Base-by-base conservation (phyloP, 1,140 invertebrate species). In the Lanistes nyassanus region DNA sequence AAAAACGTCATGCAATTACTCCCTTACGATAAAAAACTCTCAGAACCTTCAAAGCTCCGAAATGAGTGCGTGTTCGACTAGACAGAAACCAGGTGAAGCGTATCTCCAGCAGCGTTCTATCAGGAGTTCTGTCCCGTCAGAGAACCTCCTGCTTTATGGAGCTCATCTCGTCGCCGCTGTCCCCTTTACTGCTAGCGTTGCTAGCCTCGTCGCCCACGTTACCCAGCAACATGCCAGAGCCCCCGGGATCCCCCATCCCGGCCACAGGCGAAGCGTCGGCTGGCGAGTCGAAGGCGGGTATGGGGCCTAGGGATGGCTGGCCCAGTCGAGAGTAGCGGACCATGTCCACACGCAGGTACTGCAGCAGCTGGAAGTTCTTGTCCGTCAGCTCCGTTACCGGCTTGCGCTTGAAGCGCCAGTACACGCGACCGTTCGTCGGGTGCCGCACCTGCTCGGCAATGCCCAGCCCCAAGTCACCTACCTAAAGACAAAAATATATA, bases 371-470 rank as follows among this genome's bases (percentile, higher is more conserved):
- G 36, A 76, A 71, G 39, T 79, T 75, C 56, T 79, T 76, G 16
- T 82, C 77, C 26, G 47, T 37, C 21, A 82, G 58, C 21, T 82
- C 71, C 16, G 29, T 67, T 42, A 77, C 51, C 19, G 74, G 66
- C 53, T 82, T 82, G 31, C 81, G 58, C 64, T 78, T 80, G 72
- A 82, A 82, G 31, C 81, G 79, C 79, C 79, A 80, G 51, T 78
- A 82, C 53, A 79, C 72, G 19, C 80, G 80, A 6, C 77, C 75
- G 72, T 82, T 82, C 42, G 77, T 77, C 19, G 79, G 81, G 55
- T 82, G 81, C n/a, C 80, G 79, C 29, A 78, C 75, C 51, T 80
- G 77, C 37, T 80, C 77, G 2, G 79, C 79, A 51, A 53, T 70
- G 2, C 81, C 81, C 9, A 82, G 64, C 21, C 77, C 79, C 23